phyloP scores from a whole-genome alignment of 2,797 vertebrate species.

The Smutsia temminckii region DNA sequence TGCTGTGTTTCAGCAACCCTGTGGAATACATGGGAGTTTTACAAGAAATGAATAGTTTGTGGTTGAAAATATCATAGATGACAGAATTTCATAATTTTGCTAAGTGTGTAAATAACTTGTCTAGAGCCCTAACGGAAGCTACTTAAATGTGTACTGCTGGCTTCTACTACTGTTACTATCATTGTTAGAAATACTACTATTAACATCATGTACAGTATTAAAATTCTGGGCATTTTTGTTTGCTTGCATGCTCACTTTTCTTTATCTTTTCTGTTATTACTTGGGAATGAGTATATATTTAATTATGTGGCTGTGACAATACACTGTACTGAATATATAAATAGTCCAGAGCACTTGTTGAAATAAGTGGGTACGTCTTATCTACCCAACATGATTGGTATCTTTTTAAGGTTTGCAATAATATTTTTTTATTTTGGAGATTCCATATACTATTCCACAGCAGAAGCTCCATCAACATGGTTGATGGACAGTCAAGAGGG shows the following conservation, averaged over 20 bases:
- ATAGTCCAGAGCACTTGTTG: not conserved
- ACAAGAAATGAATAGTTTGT: slow-evolving; percentile 19
- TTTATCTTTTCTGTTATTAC: slow-evolving; percentile 1
- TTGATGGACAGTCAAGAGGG: not conserved
- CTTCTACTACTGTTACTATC: not conserved
- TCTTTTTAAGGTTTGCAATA: not conserved
- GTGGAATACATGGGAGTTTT: slow-evolving; percentile 44
- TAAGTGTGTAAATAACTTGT: slow-evolving; percentile 49
- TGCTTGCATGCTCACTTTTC: not conserved
- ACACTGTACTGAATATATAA: not conserved
- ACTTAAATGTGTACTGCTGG: not conserved
- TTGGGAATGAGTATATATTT: not conserved
- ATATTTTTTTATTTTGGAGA: slow-evolving; percentile 8
- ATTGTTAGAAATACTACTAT: not conserved
- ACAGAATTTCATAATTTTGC: slow-evolving; percentile 4
- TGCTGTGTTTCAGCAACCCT: slow-evolving; percentile 56
- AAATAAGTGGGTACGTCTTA: not conserved
- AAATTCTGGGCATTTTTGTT: not conserved
- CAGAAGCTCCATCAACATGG: not conserved
- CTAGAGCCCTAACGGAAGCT: not conserved
- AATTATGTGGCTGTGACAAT: not conserved
- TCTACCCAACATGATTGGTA: not conserved
- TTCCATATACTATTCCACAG: not conserved
- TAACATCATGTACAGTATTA: not conserved
- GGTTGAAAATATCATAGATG: slow-evolving; percentile 13